Evolutionary conservation across 1,140 invertebrate genomes (phyloP), one percentile per base, ranked within the genome.

Genomic region (Andrena cerasifolii): DNA sequence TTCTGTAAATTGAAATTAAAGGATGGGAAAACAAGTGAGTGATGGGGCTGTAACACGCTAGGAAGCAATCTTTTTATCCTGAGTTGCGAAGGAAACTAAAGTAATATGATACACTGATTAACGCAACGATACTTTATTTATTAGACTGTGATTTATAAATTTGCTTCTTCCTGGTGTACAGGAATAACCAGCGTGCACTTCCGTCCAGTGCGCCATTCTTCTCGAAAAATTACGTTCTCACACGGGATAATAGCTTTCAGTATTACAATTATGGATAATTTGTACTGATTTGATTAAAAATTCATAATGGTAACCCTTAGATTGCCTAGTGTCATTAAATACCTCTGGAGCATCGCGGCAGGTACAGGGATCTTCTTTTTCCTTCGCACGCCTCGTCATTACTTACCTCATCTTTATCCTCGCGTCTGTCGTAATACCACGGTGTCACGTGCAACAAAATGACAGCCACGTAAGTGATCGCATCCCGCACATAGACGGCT

Each of bases 401-500:
- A 45, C 62, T 51, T 67, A 45, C 62, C 43, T 56, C 31, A 75
- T 24, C 18, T 3, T 33, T 31, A 14, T 14, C 26, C n/a, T 2
- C 8, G 43, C 3, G 24, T 53, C 33, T 66, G 51, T 43, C 14
- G 72, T 54, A 66, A 75, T n/a, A 24, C 18, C 18, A 21, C 7
- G 36, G 36, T 47, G 36, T 66, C 36, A 26, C 28, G 26, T n/a
- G 28, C 2, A 62, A 24, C 4, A 51, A 43, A 73, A 51, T 28
- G 45, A 68, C 21, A 40, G 24, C 16, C 36, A 49, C 66, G 51
- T 62, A 80, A 66, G 59, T 12, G 33, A 54, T 76, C 47, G 58
- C 63, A 47, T 56, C 10, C 3, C 26, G 63, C 53, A 45, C n/a
- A 51, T 76, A 77, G 10, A 58, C 14, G 47, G 26, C 21, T 21